Evolutionary conservation across 2,888 invertebrate species (phyloP).

Genomic region (Hipparchia sbordonii): DNA sequence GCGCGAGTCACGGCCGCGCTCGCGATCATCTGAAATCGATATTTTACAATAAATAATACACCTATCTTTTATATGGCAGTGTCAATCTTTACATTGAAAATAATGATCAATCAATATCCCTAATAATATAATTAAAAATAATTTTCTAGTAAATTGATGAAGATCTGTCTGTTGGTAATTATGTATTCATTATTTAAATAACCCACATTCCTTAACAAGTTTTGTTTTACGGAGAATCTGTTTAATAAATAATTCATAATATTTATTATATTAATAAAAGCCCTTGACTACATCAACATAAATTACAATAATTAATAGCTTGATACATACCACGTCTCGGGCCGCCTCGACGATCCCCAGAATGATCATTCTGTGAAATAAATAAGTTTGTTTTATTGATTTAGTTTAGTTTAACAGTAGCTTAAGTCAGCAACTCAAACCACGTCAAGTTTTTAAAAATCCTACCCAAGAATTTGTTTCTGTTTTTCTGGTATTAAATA

Average conservation of each 20-base stretch:
- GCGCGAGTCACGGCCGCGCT: conserved; percentile 67
- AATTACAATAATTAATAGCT: background rate
- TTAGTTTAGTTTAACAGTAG: too few relatives aligned
- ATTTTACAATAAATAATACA: background rate
- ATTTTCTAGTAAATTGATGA: background rate
- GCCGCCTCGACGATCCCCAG: conserved; percentile 69
- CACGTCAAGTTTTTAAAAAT: too few relatives aligned
- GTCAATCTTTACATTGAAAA: too few relatives aligned
- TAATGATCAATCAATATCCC: too few relatives aligned
- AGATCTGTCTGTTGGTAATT: background rate
- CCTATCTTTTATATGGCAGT: background rate
- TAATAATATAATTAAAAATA: background rate
- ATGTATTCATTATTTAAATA: background rate
- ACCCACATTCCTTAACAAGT: background rate
- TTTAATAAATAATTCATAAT: background rate
- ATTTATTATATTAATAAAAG: background rate
- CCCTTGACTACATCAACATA: background rate
- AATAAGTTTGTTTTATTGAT: too few relatives aligned
- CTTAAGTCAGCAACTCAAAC: too few relatives aligned
- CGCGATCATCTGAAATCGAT: conserved; percentile 56
- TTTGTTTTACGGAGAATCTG: background rate
- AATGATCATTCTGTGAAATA: conserved; percentile 69
- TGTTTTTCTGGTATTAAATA: too few relatives aligned
- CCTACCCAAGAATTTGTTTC: too few relatives aligned
- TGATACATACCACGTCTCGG: conserved; percentile 68